Conservation (phyloP, 2,797 vertebrate species). For the Danio kyathit region DNA sequence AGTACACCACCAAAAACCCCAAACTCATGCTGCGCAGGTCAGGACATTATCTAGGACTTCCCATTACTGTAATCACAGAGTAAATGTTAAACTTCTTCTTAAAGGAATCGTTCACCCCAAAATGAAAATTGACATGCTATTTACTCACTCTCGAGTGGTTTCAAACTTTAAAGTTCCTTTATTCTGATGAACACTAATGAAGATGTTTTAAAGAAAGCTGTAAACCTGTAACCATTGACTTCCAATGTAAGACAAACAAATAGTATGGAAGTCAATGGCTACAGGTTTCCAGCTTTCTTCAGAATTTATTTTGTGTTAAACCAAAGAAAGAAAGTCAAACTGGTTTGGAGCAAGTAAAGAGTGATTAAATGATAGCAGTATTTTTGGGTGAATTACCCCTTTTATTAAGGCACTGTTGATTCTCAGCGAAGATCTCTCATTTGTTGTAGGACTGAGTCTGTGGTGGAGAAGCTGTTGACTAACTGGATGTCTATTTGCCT, state of each 20-base stretch:
- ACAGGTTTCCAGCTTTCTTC: no score
- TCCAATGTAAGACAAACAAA: not conserved
- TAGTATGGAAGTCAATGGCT: not conserved
- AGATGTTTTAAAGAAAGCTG: no score
- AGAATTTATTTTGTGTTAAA: no score
- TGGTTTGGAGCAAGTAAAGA: no score
- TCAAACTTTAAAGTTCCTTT: no score
- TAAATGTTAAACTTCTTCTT: not conserved
- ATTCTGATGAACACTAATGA: no score
- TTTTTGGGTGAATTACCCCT: no score
- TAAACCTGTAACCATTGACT: not conserved
- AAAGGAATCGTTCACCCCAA: no score
- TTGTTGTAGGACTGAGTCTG: constrained; percentile 89
- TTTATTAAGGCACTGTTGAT: not conserved
- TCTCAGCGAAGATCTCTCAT: not conserved
- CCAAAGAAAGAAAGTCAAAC: no score
- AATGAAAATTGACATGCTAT: no score
- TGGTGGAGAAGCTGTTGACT: constrained; percentile 96
- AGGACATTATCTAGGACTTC: constrained; percentile 30
- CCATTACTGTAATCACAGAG: not conserved
- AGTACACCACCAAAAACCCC: constrained; percentile 96
- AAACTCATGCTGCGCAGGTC: constrained; percentile 97
- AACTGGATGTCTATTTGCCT: constrained; percentile 99
- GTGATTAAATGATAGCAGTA: no score
- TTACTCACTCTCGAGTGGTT: no score